Evolutionary conservation across 2,797 vertebrate species (phyloP), one percentile per base, ranked within the genome.

Genomic region (Rhabdomys pumilio): DNA sequence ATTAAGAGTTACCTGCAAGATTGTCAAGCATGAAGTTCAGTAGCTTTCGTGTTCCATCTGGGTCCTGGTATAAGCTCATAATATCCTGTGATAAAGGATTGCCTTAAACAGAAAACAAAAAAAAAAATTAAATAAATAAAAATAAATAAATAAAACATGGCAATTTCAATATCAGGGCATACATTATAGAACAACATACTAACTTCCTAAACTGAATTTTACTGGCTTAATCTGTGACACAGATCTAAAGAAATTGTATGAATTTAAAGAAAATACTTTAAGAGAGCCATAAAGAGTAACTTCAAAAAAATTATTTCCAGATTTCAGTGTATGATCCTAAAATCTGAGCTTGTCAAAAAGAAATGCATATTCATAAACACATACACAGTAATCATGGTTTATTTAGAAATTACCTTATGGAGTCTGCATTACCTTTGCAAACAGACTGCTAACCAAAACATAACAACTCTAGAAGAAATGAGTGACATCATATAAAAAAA

Each of bases 1-100:
- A 90, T 50, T 95, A 95, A 83, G 59, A 94, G n/a, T 97, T 98
- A 99, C 99, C 99, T 99, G 99, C 99, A 98, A 99, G 99, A 99
- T 99, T 99, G 99, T 99, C 99, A 96, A 99, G 99, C 99, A 99
- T 99, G 98, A 99, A 99, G 98, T 99, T 99, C 98, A 99, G 98
- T 98, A 99, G 99, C 99, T 99, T 99, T 97, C 99, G 99, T 98
- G 99, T 99, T 98, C 99, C 99, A 29, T 99, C 99, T 76, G 99
- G 98, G 98, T 99, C 99, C 98, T 99, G 99, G 99, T 99, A 99
- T 97, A 99, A 98, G 97, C 99, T 99, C 98, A 99, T 99, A 98
- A 99, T 99, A 99, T 99, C 99, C 98, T 99, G 99, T 98, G 99
- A 99, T 98, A 99, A 98, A 99, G 99, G 99, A 99, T 99, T 99